phyloP scores from a whole-genome alignment of 2,888 invertebrate species.

The Eustalomyia histrio region DNA sequence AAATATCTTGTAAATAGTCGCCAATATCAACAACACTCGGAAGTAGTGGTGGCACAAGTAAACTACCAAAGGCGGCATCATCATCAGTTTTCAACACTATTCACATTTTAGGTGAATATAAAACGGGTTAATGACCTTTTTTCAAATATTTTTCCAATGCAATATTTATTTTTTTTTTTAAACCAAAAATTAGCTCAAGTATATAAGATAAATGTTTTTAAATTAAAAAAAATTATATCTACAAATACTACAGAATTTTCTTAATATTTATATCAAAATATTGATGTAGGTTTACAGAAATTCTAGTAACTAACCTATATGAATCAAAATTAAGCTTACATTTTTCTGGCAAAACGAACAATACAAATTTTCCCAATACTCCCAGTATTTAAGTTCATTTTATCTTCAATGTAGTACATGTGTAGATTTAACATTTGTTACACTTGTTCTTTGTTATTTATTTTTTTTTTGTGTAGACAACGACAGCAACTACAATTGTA shows the following conservation, averaged over 20 bases:
- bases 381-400: slow-evolving; percentile 22
- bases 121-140: slow-evolving; percentile 25
- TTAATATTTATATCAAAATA: background rate
- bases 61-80: background rate
- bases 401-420: background rate
- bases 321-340: background rate
- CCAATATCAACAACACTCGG: background rate
- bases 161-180: slow-evolving; percentile 2
- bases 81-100: slow-evolving; percentile 4
- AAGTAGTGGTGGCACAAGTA: background rate
- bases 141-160: background rate
- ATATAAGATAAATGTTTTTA: background rate
- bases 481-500: background rate
- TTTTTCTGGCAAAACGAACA: background rate
- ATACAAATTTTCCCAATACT: slow-evolving; percentile 1
- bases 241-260: background rate
- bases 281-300: slow-evolving; percentile 36
- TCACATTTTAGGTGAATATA: slow-evolving; percentile 8
- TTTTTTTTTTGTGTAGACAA: background rate
- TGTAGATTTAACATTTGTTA: background rate
- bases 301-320: slow-evolving; percentile 9
- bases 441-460: background rate
- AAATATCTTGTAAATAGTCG: slow-evolving; percentile 30
- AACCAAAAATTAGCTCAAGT: slow-evolving; percentile 1
- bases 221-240: too few relatives aligned